Evolutionary conservation across 2,113 vertebrate species (phyloP).

Genomic region (Pontoporia blainvillei): DNA sequence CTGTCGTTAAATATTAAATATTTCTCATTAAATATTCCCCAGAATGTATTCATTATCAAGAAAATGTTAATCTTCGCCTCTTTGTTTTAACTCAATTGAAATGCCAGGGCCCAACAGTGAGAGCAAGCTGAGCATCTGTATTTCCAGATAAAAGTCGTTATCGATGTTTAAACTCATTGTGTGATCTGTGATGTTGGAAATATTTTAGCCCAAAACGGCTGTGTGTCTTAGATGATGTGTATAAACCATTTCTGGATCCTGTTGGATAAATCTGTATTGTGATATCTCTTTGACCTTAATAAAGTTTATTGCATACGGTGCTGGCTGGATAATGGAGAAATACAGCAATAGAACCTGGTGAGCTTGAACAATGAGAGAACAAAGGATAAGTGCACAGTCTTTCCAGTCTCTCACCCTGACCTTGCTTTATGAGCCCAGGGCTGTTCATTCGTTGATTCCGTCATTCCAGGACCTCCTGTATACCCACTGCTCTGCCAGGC

Average conservation of each 20-base stretch:
- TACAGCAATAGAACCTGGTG: neutral
- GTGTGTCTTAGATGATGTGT: constrained; percentile 81
- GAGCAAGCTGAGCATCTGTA: constrained; percentile 74
- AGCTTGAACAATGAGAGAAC: neutral
- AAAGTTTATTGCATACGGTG: constrained; percentile 84
- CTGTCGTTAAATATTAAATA: neutral
- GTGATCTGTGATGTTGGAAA: constrained; percentile 78
- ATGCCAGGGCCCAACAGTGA: constrained; percentile 62
- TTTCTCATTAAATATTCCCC: neutral
- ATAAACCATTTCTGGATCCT: constrained; percentile 81
- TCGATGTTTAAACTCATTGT: constrained; percentile 75
- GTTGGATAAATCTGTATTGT: constrained; percentile 84
- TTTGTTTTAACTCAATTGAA: constrained; percentile 35
- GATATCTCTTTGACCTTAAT: constrained; percentile 86
- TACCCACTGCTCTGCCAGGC: neutral
- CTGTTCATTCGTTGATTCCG: neutral
- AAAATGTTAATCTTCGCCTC: neutral
- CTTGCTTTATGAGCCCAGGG: neutral
- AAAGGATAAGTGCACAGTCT: neutral
- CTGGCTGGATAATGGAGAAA: constrained; percentile 63
- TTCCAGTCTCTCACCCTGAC: neutral
- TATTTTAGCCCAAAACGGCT: constrained; percentile 79
- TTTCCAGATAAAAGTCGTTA: constrained; percentile 78
- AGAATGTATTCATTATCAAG: constrained; percentile 31
- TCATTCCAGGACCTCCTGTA: neutral